Base-by-base conservation (phyloP, 1,140 invertebrate species). In the Hirudo medicinalis region DNA sequence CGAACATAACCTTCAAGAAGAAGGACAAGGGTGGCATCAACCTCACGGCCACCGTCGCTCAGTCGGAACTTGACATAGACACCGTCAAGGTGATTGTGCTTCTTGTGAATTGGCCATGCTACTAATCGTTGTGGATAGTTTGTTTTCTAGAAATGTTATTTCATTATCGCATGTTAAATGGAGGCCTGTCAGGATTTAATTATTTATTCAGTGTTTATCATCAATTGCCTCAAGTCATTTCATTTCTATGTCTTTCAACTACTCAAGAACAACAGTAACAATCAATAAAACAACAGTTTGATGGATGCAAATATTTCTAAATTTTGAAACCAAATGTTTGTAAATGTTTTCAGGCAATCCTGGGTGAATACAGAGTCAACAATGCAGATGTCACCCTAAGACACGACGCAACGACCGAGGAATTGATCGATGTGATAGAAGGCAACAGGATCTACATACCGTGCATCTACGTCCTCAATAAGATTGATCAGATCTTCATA, bases 11-110 rank as follows among this genome's bases (percentile, higher is more conserved):
- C 73, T 97, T 96, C 79, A 87, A 92, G 76, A 91, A 88, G 80
- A 99, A 99, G 85, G 96, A 99, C 75, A 99, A 99, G 84, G 97
- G 94, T 76, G 91, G 90, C 79, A 87, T 97, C 43, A 96, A 95
- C 83, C 83, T 96, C n/a, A 92, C 94, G 79, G 84, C 84, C 54
- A 87, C 90, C 85, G 91, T 90, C 72, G 80, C 88, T 2, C 96
- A 99, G 85, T 89, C 91, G 3, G 97, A 99, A 83, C 83, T 99
- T 69, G 97, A 99, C 82, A 77, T 88, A 32, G 97, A 99, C 76
- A 88, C 91, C 0, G 96, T 99, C 0, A 97, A 94, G 29, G 69
- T 70, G 29, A 11, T 22, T 49, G 9, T 1, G 1, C 11, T 8
- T 15, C 11, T 49, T 49, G 15, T 49, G 15, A 2, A 17, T 17